Base-by-base conservation (phyloP, 2,888 invertebrate genomes). In the Caenorhabditis panamensis region DNA sequence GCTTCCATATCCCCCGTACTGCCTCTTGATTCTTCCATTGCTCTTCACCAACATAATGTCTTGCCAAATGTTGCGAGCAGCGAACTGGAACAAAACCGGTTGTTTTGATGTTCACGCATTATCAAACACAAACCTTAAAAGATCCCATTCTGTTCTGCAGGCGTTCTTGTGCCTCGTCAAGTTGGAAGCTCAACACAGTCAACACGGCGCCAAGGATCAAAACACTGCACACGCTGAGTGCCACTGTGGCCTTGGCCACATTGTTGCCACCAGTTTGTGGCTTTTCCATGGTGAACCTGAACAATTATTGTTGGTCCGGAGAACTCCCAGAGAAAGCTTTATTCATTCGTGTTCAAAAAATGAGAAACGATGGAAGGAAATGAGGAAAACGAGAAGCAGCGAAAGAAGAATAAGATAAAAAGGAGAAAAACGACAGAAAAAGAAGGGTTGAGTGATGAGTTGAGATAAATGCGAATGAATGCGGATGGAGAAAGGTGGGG, bases 51-150 rank as follows among this genome's bases (percentile, higher is more conserved):
- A 73, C 51, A 90, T 77, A 63, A 90, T 85, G 69, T 90, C 89
- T 37, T 88, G 84, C 89, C 89, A 89, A 77, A 89, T 88, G 68
- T 82, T 81, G 24, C 88, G 85, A n/a, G 89, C 86, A 56, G 86
- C 84, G 79, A 82, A 89, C 89, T 89, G 73, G 63, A 89, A 84
- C 20, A 47, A 73, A 66, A n/a, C n/a, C 18, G 44, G 44, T 73
- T 44, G 49, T 73, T 61, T 58, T 53, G 36, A 9, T 54, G 49
- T 71, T 58, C 66, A 76, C 66, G 67, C 71, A 77, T 67, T 59
- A 68, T 63, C 56, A 36, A 20, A 56, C 56, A 56, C 53, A 24
- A 28, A 89, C 89, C 84, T 87, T 88, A 75, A 89, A 89, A 53
- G 88, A 82, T 67, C 86, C 87, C 89, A 90, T 90, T 73, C 90